Percentiles rank a stretch among this genome's conserved stretches.
These are phyloP conservation scores for Torymus tubicola DNA, from an alignment of 2,888 invertebrate genomes.

Conservation along the genomic window DNA sequence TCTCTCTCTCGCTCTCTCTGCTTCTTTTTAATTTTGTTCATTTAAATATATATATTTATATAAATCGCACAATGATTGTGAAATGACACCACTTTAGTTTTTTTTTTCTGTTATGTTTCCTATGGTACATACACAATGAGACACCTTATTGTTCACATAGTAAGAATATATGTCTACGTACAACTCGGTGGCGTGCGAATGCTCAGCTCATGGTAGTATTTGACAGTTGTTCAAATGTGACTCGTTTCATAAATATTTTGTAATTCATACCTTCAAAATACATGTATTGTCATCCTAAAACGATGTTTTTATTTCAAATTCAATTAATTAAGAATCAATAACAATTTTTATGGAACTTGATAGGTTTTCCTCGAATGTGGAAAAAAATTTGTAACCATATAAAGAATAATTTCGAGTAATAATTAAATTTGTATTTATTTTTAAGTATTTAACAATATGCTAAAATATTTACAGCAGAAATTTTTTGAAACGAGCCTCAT, in stretches of 20 bases:
- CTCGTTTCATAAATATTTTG: conserved; percentile 6
- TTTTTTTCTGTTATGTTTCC: conserved; percentile 56
- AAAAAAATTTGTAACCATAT: no score
- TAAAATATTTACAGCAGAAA: neutral
- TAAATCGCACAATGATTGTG: conserved; percentile 66
- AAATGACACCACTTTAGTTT: conserved; percentile 67
- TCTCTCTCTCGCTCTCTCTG: neutral
- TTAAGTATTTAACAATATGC: no score
- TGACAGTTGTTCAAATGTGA: conserved; percentile 3
- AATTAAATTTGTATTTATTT: no score
- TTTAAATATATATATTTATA: conserved; percentile 44
- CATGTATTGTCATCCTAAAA: no score
- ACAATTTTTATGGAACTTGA: no score
- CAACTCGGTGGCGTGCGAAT: conserved; percentile 68
- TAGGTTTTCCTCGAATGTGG: no score
- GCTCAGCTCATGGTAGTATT: neutral
- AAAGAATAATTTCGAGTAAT: no score
- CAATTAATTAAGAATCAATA: no score
- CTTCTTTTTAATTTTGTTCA: conserved; percentile 27
- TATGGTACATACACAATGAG: conserved; percentile 73
- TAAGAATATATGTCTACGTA: conserved; percentile 73
- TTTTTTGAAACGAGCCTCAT: conserved; percentile 21
- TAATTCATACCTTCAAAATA: neutral
- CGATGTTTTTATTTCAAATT: no score
- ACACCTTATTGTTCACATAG: conserved; percentile 71